phyloP scores from a whole-genome alignment of 1,140 invertebrate genomes.

The Zaprionus nigranus region DNA sequence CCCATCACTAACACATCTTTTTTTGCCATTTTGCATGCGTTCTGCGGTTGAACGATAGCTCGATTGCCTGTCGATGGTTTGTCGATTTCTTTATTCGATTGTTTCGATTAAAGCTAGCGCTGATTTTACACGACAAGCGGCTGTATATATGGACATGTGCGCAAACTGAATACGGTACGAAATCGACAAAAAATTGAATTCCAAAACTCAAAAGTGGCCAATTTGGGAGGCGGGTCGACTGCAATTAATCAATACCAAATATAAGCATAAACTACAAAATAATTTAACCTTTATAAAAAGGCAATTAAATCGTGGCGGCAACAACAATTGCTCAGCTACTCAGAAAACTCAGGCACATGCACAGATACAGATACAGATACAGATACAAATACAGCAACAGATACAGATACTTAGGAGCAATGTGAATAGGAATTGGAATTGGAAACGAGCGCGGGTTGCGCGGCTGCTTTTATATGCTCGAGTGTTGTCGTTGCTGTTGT shows the following conservation, averaged over 20 bases:
- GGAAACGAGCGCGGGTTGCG: constrained; percentile 6
- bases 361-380: constrained; percentile 20
- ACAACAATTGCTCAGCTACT: constrained; percentile 32
- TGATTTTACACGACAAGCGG: constrained; percentile 8
- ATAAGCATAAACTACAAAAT: constrained; percentile 76
- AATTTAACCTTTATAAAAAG: constrained; percentile 77
- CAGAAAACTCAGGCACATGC: constrained; percentile 5
- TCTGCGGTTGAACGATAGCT: constrained; percentile 37
- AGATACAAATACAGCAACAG: constrained; percentile 20
- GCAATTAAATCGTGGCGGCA: constrained; percentile 70
- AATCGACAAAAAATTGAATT: constrained; percentile 27
- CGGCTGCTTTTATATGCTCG: constrained; percentile 1
- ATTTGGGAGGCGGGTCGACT: constrained; percentile 66
- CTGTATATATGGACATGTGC: not conserved
- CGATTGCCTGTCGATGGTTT: constrained; percentile 21
- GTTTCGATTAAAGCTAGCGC: not conserved
- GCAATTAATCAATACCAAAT: constrained; percentile 81
- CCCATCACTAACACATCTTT: constrained; percentile 4
- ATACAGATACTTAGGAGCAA: constrained; percentile 28
- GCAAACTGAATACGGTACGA: not conserved
- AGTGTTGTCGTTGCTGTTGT: constrained; percentile 10
- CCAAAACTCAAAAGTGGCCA: constrained; percentile 57
- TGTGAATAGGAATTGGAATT: constrained; percentile 55
- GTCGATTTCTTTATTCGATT: constrained; percentile 15
- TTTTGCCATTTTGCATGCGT: constrained; percentile 5